phyloP scores from a whole-genome alignment of 2,888 invertebrate species.

The Deilephila elpenor region DNA sequence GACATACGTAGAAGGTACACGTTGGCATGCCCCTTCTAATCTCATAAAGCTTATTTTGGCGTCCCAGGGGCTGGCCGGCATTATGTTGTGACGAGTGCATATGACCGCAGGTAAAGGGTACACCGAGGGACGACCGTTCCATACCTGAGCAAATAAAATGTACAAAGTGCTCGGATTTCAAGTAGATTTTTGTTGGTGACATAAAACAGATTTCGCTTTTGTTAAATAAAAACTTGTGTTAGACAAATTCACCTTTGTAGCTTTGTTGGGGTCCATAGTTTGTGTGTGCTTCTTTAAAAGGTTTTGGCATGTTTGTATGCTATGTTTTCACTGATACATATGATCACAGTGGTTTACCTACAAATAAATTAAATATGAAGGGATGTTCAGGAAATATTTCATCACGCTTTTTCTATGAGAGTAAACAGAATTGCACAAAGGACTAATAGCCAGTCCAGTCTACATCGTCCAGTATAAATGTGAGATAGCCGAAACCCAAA shows the following conservation, averaged over 20 bases:
- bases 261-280: not conserved
- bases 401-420: too few species aligned
- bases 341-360: too few species aligned
- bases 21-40: slow-evolving; percentile 57
- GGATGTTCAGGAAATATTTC: too few species aligned
- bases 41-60: slow-evolving; percentile 65
- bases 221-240: slow-evolving; percentile 17
- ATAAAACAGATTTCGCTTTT: slow-evolving; percentile 2
- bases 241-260: not conserved
- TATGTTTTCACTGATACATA: too few species aligned
- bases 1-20: slow-evolving; percentile 30
- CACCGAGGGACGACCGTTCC: slow-evolving; percentile 33
- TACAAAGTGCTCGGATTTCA: slow-evolving; percentile 30
- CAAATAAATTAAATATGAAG: too few species aligned
- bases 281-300: not conserved
- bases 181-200: slow-evolving; percentile 13
- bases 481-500: too few species aligned
- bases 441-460: too few species aligned
- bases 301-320: too few species aligned
- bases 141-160: slow-evolving; percentile 33
- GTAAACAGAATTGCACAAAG: too few species aligned
- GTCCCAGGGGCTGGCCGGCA: slow-evolving; percentile 48
- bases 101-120: slow-evolving; percentile 44
- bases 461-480: too few species aligned
- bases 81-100: slow-evolving; percentile 53